Percentiles rank a stretch among this genome's conserved stretches.
phyloP scores from a whole-genome alignment of 1,140 invertebrate genomes.

The Centruroides vittatus region DNA sequence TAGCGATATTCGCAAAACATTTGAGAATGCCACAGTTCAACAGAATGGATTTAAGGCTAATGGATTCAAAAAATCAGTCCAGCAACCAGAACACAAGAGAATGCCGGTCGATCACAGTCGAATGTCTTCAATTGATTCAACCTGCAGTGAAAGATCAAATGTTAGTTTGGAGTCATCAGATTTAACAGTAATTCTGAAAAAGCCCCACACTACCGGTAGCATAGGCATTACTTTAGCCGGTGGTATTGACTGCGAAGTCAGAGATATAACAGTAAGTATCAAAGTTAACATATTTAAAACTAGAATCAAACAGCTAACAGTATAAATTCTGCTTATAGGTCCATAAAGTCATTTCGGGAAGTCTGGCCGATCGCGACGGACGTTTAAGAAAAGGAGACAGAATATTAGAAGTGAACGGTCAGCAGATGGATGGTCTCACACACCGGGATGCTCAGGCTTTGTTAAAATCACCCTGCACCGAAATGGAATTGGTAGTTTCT shows the following conservation, averaged over 20 bases:
- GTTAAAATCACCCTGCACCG: conserved; percentile 57
- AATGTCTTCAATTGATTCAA: conserved; percentile 1
- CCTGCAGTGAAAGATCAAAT: neutral
- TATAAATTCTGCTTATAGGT: conserved; percentile 38
- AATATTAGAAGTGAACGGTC: conserved; percentile 77
- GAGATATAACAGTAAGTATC: conserved; percentile 65
- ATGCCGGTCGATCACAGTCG: conserved; percentile 40
- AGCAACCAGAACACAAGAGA: conserved; percentile 28
- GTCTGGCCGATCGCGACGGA: conserved; percentile 69
- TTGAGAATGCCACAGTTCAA: conserved; percentile 19
- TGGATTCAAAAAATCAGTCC: too few relatives aligned
- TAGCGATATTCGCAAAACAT: conserved; percentile 16
- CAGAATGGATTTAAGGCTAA: conserved; percentile 23
- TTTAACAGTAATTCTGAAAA: neutral
- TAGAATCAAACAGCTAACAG: too few relatives aligned
- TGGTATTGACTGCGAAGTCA: conserved; percentile 73
- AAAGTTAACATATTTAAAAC: too few relatives aligned
- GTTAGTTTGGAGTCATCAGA: neutral
- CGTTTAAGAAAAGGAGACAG: conserved; percentile 71
- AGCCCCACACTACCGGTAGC: conserved; percentile 39
- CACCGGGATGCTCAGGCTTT: conserved; percentile 70
- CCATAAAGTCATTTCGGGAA: conserved; percentile 67
- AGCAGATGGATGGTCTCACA: conserved; percentile 57
- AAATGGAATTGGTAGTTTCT: conserved; percentile 50
- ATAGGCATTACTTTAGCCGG: conserved; percentile 75